phyloP scores from a whole-genome alignment of 2,888 invertebrate species.

The Bhutanitis thaidina region DNA sequence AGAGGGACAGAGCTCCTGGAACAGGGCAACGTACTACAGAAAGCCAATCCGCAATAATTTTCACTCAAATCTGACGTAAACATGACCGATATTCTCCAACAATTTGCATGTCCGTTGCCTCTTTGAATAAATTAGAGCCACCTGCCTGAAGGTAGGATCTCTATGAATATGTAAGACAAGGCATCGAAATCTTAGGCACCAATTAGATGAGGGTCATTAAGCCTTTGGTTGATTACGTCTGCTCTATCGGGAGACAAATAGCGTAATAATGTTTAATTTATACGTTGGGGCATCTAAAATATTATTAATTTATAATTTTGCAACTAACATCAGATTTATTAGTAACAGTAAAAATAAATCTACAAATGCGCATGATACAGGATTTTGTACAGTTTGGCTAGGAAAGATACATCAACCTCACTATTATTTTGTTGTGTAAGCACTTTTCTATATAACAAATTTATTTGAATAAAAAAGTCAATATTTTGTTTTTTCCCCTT shows the following conservation, averaged over 20 bases:
- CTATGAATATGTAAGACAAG: conserved; percentile 80
- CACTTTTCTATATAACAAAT: no score
- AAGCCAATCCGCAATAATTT: conserved; percentile 74
- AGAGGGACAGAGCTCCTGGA: conserved; percentile 23
- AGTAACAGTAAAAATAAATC: no score
- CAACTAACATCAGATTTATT: no score
- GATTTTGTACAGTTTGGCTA: no score
- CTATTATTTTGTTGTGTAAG: no score
- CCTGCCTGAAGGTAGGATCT: conserved; percentile 61
- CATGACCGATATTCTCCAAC: conserved; percentile 75
- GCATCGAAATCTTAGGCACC: conserved; percentile 74
- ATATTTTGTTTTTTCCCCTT: no score
- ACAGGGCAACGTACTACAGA: conserved; percentile 30
- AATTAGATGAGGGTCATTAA: conserved; percentile 73
- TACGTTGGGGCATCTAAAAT: neutral
- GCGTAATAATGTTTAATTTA: conserved; percentile 28
- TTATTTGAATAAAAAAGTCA: no score
- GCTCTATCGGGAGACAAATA: conserved; percentile 39
- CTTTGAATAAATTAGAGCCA: conserved; percentile 73
- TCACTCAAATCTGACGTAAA: conserved; percentile 73
- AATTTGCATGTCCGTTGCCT: conserved; percentile 76
- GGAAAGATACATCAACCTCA: no score
- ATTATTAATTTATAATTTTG: neutral
- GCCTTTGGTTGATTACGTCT: conserved; percentile 64
- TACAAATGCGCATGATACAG: no score